Base-by-base conservation (phyloP, 2,797 vertebrate genomes). In the Loriculus beryllinus region DNA sequence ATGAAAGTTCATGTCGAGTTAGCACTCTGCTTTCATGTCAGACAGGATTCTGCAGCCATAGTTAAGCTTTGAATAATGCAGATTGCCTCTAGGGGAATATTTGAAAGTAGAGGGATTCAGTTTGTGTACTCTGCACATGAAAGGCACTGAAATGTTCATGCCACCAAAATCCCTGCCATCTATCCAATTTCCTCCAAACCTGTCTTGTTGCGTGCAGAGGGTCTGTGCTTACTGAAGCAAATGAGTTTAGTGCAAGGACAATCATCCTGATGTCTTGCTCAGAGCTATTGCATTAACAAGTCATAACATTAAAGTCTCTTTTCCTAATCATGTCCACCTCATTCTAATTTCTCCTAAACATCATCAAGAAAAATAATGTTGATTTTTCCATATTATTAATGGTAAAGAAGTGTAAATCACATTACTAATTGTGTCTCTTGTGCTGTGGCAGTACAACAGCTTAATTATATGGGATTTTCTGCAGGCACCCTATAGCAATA, bases 51-150 rank as follows among this genome's bases (percentile, higher is more conserved):
- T 86, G 92, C 92, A 92, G 79, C 90, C 95, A 94, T 35, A 85
- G 96, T 96, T 96, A 95, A 93, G 96, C 93, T 95, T 87, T 96
- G 96, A 96, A 96, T 96, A 97, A 97, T 96, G 96, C 81, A 93
- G 92, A 92, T 92, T 83, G 94, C 95, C 92, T 95, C 88, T 90
- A 81, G 96, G 96, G 89, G 83, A 95, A 96, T 92, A 88, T 96
- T 88, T 95, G 77, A 92, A 93, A 96, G 82, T 94, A 60, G 68
- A 89, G 68, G 83, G 74, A 90, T 92, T 96, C 96, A 68, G 93
- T 96, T 94, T 96, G 96, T 94, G 94, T 94, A 90, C 93, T 89
- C 88, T 89, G 57, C 84, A 92, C 92, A 96, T 88, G 93, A 98
- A 96, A 96, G 95, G 92, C 18, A 82, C 90, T 78, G 48, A 75